Evolutionary conservation across 2,888 invertebrate species (phyloP), one percentile per base, ranked within the genome.

Genomic region (Ctenicera cuprea): DNA sequence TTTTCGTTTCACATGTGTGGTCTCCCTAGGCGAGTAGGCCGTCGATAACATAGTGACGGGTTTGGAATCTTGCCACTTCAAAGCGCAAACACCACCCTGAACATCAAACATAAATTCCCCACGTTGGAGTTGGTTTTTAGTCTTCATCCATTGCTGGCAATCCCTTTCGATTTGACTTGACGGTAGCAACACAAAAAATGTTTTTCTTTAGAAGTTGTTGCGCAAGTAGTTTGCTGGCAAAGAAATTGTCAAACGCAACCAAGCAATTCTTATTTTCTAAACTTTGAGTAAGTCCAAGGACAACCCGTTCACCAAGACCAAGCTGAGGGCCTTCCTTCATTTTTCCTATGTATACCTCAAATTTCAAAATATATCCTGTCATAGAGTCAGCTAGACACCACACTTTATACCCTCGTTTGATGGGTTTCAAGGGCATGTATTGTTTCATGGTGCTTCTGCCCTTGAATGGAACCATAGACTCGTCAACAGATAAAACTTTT

Each of bases 1-100:
- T 48, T 16, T 48, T 7, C 48, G n/a, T 18, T 1, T 1, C 4
- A 48, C 48, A 0, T 3, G 0, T 3, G 3, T 18, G 5, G 48
- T 37, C 0, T 16, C 11, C 1, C 14, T 9, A 11, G 33, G 18
- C 5, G 33, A 16, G 14, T 3, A 1, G 12, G 5, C 30, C 8
- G 30, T 43, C 3, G 43, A n/a, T 48, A 57, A 14, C 0, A 57
- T 1, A 26, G 2, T 26, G 11, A 57, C 30, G 0, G 30, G 57
- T 4, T 33, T 57, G 33, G 33, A 33, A 14, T 57, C 57, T 14
- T n/a, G 8, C 57, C 57, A 37, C 5, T 33, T 57, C 9, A 57
- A 14, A 37, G 54, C 78, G 77, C 48, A 76, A 75, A 71, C 78
- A 14, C 3, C 7, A 43, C 43, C 7, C 8, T 14, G 1, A 14